phyloP scores from a whole-genome alignment of 2,797 vertebrate species.

The Geotrypetes seraphini region DNA sequence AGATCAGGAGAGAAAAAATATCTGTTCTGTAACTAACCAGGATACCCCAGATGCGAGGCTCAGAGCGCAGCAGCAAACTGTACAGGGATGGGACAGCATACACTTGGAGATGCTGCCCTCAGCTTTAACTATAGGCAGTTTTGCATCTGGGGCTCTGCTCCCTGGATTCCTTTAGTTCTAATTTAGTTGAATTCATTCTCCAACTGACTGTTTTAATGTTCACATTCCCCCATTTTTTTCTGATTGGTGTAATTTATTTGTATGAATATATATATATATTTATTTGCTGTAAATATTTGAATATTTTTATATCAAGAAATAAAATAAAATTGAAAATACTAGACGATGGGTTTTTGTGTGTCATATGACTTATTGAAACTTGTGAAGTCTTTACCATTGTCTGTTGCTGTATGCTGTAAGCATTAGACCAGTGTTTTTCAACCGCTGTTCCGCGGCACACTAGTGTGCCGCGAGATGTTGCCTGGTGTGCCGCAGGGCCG shows the following conservation, averaged over 20 bases:
- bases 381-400: too few relatives aligned
- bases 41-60: too few relatives aligned
- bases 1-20: too few relatives aligned
- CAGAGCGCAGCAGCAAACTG: too few relatives aligned
- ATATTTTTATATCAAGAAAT: slow-evolving; percentile 64
- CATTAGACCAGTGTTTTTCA: too few relatives aligned
- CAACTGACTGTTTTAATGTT: background rate
- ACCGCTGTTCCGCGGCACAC: too few relatives aligned
- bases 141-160: background rate
- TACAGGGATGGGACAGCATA: too few relatives aligned
- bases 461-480: too few relatives aligned
- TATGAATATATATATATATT: slow-evolving; percentile 54
- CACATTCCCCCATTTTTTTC: too few relatives aligned
- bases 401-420: too few relatives aligned
- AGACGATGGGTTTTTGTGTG: background rate
- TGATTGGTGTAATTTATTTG: slow-evolving; percentile 53
- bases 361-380: background rate
- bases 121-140: background rate
- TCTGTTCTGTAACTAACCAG: too few relatives aligned
- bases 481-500: too few relatives aligned
- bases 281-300: slow-evolving; percentile 61
- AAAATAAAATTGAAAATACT: slow-evolving; percentile 28
- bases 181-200: background rate
- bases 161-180: background rate
- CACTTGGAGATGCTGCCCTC: background rate